These are phyloP conservation scores for Yponomeuta cagnagella DNA, from an alignment of 2,888 invertebrate genomes.

Conservation along the genomic window DNA sequence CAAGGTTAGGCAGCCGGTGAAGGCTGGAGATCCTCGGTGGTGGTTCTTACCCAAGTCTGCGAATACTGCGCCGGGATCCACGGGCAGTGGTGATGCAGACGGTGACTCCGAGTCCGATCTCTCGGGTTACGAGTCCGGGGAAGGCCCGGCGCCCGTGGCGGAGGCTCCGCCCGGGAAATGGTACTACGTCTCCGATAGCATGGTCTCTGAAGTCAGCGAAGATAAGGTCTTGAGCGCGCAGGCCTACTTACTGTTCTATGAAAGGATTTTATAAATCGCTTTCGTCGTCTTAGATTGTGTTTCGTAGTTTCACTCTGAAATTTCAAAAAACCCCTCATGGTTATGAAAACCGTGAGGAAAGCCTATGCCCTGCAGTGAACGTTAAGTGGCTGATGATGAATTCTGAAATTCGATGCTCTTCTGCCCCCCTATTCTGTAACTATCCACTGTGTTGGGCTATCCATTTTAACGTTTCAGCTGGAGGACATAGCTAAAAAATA, in stretches of 20 bases:
- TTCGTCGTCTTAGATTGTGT: background rate
- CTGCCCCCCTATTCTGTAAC: background rate
- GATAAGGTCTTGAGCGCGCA: constrained; percentile 88
- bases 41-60: constrained; percentile 81
- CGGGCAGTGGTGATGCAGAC: constrained; percentile 51
- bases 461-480: too few relatives aligned
- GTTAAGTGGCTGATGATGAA: too few relatives aligned
- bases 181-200: constrained; percentile 95
- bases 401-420: background rate
- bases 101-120: constrained; percentile 74
- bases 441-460: background rate
- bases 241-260: constrained; percentile 97
- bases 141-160: constrained; percentile 47
- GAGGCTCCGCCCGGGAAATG: constrained; percentile 83
- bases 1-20: constrained; percentile 83
- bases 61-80: constrained; percentile 66
- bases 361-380: too few relatives aligned
- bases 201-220: constrained; percentile 88
- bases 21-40: constrained; percentile 81
- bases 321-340: too few relatives aligned
- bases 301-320: background rate
- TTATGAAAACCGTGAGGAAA: too few relatives aligned
- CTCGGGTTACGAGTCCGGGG: constrained; percentile 73
- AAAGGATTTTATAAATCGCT: constrained; percentile 84
- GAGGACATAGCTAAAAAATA: too few relatives aligned